Evolutionary conservation across 2,888 invertebrate genomes (phyloP).

Genomic region (Ectemnius continuus): DNA sequence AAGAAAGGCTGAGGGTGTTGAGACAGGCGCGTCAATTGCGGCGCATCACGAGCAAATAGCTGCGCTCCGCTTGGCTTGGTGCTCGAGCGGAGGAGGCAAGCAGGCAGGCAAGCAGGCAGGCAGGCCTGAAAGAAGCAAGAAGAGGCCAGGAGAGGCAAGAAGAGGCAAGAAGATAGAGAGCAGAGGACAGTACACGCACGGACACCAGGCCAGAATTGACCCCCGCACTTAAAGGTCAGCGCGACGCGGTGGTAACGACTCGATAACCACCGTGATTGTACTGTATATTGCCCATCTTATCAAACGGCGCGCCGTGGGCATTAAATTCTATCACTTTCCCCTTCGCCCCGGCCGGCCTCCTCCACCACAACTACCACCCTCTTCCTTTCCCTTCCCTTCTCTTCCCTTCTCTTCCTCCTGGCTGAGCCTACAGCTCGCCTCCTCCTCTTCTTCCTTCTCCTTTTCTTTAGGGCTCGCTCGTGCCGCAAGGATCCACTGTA

Average conservation of each 20-base stretch:
- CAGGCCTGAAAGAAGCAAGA: too few species aligned
- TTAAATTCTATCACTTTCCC: constrained; percentile 60
- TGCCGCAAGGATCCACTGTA: not conserved
- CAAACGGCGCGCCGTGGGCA: constrained; percentile 61
- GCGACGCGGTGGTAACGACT: constrained; percentile 60
- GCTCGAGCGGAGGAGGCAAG: too few species aligned
- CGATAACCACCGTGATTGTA: constrained; percentile 63
- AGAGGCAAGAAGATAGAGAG: too few species aligned
- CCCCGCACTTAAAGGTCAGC: constrained; percentile 63
- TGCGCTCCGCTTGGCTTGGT: constrained; percentile 35
- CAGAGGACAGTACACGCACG: too few species aligned
- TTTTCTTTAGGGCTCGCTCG: constrained; percentile 15
- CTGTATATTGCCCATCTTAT: constrained; percentile 62
- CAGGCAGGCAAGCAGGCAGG: too few species aligned
- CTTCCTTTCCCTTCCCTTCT: not conserved
- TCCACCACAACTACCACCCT: constrained; percentile 4
- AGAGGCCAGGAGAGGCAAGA: too few species aligned
- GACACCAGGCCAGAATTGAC: constrained; percentile 56
- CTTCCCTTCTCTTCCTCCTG: too few species aligned
- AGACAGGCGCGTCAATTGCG: constrained; percentile 60
- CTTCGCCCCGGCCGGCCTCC: constrained; percentile 16
- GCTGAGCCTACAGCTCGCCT: too few species aligned
- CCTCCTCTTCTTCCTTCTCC: constrained; percentile 24
- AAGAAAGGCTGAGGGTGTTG: constrained; percentile 55
- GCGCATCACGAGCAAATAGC: constrained; percentile 62